A percentile compares a stretch with the other conserved stretches of the same genome.
phyloP scores from a whole-genome alignment of 2,113 vertebrate species.

The Scalopus aquaticus region DNA sequence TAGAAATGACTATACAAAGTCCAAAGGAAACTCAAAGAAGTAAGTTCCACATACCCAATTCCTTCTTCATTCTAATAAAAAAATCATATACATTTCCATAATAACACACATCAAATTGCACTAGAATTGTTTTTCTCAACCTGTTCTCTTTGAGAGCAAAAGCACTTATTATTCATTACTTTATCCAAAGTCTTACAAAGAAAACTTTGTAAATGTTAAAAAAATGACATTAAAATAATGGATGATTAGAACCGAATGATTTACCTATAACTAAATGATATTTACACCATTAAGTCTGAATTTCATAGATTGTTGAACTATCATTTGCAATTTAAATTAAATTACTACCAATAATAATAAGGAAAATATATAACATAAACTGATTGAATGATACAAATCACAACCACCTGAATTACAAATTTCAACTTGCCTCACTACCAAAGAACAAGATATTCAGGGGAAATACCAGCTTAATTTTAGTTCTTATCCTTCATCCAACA shows the following conservation, averaged over 20 bases:
- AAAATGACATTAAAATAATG: background rate
- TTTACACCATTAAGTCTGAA: background rate
- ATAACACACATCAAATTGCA: background rate
- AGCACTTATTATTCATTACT: background rate
- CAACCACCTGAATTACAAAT: background rate
- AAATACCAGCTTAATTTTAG: background rate
- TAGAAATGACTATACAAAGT: background rate
- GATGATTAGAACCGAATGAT: background rate
- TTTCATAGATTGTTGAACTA: background rate
- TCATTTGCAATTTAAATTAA: background rate
- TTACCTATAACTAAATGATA: background rate
- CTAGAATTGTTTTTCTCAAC: background rate
- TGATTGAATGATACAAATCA: background rate
- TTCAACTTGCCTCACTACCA: background rate
- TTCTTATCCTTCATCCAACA: background rate
- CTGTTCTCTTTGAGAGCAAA: background rate
- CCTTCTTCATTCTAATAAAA: background rate
- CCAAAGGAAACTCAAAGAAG: background rate
- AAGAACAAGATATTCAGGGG: background rate
- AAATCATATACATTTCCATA: too few relatives aligned
- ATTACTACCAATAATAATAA: background rate
- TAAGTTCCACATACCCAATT: background rate
- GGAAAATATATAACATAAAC: background rate
- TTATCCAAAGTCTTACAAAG: background rate
- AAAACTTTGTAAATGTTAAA: background rate